Evolutionary conservation across 2,113 vertebrate genomes (phyloP).

Genomic region (Chamaea fasciata): DNA sequence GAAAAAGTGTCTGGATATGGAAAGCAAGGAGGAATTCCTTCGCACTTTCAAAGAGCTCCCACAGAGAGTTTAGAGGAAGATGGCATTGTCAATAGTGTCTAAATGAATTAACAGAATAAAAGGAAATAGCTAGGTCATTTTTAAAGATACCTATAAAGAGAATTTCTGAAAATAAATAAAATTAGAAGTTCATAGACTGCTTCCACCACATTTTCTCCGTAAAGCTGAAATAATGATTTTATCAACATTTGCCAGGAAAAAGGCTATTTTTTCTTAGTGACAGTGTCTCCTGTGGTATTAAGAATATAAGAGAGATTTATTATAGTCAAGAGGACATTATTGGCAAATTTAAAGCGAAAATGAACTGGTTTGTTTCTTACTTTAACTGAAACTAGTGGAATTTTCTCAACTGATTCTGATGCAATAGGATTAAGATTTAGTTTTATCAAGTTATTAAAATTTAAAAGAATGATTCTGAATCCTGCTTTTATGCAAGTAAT

Average conservation of each 20-base stretch:
- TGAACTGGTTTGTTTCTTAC: neutral
- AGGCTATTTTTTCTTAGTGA: neutral
- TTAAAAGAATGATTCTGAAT: neutral
- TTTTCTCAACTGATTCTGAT: neutral
- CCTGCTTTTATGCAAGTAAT: neutral
- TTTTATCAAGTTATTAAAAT: neutral
- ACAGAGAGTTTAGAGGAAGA: neutral
- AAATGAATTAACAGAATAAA: neutral
- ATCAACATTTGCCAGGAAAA: neutral
- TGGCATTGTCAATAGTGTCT: neutral
- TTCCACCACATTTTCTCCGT: neutral
- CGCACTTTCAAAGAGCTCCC: neutral
- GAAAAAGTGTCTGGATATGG: neutral
- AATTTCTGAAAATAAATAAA: neutral
- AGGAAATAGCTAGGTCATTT: neutral
- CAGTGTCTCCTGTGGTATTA: neutral
- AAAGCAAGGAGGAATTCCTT: neutral
- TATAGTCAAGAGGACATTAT: neutral
- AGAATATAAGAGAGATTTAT: neutral
- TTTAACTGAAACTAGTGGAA: neutral
- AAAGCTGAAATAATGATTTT: neutral
- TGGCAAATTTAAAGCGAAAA: neutral
- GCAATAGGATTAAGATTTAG: neutral
- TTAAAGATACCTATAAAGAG: neutral
- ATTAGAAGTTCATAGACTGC: neutral